Evolutionary conservation across 2,888 invertebrate genomes (phyloP).

Genomic region (Volucella inflata): DNA sequence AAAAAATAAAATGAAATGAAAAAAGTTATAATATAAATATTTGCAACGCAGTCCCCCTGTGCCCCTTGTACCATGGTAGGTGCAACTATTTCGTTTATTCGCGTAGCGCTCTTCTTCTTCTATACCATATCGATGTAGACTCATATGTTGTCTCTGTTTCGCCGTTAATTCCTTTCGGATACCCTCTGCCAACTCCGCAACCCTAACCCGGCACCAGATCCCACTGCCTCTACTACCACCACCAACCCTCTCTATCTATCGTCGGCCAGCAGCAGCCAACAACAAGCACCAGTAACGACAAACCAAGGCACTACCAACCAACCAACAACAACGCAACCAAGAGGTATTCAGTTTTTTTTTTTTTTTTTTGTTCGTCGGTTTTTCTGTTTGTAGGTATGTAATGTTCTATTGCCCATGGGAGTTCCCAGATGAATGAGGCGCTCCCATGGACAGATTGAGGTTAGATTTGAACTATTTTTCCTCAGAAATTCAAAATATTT

Average conservation of each 20-base stretch:
- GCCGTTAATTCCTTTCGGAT: conserved; percentile 66
- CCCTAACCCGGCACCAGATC: conserved; percentile 49
- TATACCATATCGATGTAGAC: conserved; percentile 24
- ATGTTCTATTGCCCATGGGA: conserved; percentile 70
- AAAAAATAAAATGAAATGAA: conserved; percentile 28
- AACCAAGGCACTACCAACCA: conserved; percentile 26
- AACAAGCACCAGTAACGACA: conserved; percentile 48
- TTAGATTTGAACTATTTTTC: conserved; percentile 56
- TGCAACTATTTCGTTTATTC: conserved; percentile 46
- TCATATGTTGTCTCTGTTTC: conserved; percentile 71
- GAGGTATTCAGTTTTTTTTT: conserved; percentile 52
- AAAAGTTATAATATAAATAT: conserved; percentile 52
- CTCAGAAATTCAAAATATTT: conserved; percentile 22
- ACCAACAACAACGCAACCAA: conserved; percentile 55
- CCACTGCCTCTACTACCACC: conserved; percentile 30
- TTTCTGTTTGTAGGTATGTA: no score
- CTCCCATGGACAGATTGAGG: conserved; percentile 74
- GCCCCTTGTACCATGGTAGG: conserved; percentile 48
- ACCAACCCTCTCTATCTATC: conserved; percentile 56
- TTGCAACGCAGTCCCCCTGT: conserved; percentile 44
- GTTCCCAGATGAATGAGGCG: conserved; percentile 65
- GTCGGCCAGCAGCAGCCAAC: conserved; percentile 45
- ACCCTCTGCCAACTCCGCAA: conserved; percentile 55
- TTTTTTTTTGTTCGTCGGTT: conserved; percentile 30
- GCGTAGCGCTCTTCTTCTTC: conserved; percentile 45